Evolutionary conservation across 2,797 vertebrate genomes (phyloP).

Genomic region (Centroberyx gerrardi): DNA sequence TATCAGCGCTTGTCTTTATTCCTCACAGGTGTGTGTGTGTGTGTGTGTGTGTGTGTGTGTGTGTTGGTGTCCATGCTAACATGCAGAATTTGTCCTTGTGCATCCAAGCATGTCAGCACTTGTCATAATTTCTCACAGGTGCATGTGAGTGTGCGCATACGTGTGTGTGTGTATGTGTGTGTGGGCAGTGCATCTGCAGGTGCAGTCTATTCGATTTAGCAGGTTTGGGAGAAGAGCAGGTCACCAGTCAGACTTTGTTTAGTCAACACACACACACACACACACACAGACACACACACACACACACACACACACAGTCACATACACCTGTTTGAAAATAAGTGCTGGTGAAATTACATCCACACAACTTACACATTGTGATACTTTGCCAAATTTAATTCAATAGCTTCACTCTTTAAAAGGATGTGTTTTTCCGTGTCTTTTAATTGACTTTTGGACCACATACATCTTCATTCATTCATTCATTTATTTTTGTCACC

Average conservation of each 20-base stretch:
- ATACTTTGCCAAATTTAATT: background rate
- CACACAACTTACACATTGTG: background rate
- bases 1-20: constrained; percentile 49
- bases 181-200: constrained; percentile 56
- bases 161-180: background rate
- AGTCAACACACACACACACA: constrained; percentile 51
- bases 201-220: constrained; percentile 66
- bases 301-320: constrained; percentile 26
- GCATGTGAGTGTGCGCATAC: background rate
- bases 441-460: too few species aligned
- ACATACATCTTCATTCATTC: too few species aligned
- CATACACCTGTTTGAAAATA: too few species aligned
- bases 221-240: constrained; percentile 58
- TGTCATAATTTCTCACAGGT: constrained; percentile 27
- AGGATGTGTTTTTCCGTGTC: too few species aligned
- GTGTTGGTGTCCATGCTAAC: constrained; percentile 15
- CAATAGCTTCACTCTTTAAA: background rate
- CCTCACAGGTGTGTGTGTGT: constrained; percentile 53
- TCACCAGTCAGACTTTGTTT: constrained; percentile 70
- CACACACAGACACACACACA: constrained; percentile 39
- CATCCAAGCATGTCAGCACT: constrained; percentile 51
- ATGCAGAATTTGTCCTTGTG: constrained; percentile 57
- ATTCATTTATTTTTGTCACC: too few species aligned
- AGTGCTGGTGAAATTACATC: too few species aligned
- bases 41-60: background rate